Conservation (phyloP, 1,140 invertebrate genomes). For the Calycopis cecrops region DNA sequence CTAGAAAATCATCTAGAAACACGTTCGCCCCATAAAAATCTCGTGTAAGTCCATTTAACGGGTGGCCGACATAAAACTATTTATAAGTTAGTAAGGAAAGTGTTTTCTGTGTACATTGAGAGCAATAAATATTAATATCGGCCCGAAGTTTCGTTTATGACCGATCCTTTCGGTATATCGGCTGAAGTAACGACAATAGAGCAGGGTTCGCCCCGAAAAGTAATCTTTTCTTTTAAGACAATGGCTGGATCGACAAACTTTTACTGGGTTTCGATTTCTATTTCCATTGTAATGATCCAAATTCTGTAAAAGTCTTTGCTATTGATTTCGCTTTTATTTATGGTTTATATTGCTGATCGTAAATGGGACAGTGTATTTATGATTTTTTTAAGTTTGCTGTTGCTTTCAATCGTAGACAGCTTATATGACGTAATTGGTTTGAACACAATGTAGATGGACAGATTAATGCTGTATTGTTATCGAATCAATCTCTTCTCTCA, state of each 20-base stretch:
- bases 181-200: constrained; percentile 25
- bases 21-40: constrained; percentile 43
- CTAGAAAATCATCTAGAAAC: constrained; percentile 13
- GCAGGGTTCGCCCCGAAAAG: constrained; percentile 31
- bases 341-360: too few species aligned
- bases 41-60: constrained; percentile 56
- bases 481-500: too few species aligned
- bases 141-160: constrained; percentile 45
- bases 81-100: constrained; percentile 58
- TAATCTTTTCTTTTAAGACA: constrained; percentile 39
- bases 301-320: constrained; percentile 4
- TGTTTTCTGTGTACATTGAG: constrained; percentile 48
- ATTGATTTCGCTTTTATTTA: constrained; percentile 4
- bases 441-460: too few species aligned
- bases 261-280: constrained; percentile 6
- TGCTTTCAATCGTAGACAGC: too few species aligned
- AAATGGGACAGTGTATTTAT: too few species aligned
- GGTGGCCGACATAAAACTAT: constrained; percentile 64
- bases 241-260: constrained; percentile 25
- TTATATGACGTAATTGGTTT: too few species aligned
- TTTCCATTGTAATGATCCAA: constrained; percentile 7
- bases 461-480: too few species aligned
- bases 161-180: constrained; percentile 35
- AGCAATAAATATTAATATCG: constrained; percentile 68
- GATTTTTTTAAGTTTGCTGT: too few species aligned